These are phyloP conservation scores for Carabus problematicus DNA, from an alignment of 2,888 invertebrate species.

Conservation along the genomic window DNA sequence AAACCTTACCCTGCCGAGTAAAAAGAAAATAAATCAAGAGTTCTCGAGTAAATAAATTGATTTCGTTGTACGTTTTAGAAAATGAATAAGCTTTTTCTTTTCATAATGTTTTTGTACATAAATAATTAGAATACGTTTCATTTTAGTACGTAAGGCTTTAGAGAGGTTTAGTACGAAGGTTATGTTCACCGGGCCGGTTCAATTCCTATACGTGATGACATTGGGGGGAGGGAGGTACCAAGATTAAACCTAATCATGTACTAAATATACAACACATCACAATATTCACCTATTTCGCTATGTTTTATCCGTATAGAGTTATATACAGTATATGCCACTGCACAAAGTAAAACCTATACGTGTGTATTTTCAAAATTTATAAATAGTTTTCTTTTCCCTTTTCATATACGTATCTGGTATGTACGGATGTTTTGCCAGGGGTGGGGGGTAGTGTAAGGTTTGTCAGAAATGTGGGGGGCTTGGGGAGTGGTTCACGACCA, in stretches of 20 bases:
- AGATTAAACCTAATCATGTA: constrained; percentile 47
- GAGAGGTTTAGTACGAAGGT: constrained; percentile 10
- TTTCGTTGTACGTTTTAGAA: constrained; percentile 16
- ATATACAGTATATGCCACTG: constrained; percentile 57
- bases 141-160: not conserved
- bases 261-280: constrained; percentile 63
- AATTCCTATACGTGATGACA: constrained; percentile 5
- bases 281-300: constrained; percentile 60
- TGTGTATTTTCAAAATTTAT: constrained; percentile 33
- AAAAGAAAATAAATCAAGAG: not conserved
- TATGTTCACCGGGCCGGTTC: not conserved
- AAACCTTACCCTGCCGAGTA: too few species aligned
- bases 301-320: constrained; percentile 61
- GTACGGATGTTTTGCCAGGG: too few species aligned
- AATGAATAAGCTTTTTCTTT: not conserved
- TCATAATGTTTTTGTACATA: too few species aligned
- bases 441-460: too few species aligned
- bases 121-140: not conserved
- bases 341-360: constrained; percentile 40
- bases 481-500: too few species aligned
- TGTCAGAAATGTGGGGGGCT: too few species aligned
- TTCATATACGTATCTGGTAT: constrained; percentile 38
- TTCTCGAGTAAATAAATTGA: not conserved
- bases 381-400: constrained; percentile 26
- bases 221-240: constrained; percentile 35